Base-by-base conservation (phyloP, 2,888 invertebrate species). In the Alsophila aescularia region DNA sequence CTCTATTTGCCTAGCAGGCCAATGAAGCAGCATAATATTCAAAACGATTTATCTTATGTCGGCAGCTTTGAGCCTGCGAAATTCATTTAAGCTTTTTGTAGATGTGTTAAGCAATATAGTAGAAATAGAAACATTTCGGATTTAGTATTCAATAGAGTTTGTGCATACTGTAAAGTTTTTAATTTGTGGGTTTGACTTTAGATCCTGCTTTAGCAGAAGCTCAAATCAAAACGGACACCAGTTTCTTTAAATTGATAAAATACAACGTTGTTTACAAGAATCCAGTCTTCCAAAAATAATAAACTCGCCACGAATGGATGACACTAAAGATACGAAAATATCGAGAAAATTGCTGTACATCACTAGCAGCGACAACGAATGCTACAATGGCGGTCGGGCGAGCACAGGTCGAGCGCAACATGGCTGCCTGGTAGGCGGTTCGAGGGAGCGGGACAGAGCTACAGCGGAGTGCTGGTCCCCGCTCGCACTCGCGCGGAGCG, bases 321-420 rank as follows among this genome's bases (percentile, higher is more conserved):
- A 60, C 66, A 66, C 64, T 61, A 62, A 62, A 66, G 64, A 66
- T 70, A 71, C 66, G 75, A 77, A 79, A 81, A 77, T 77, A 83
- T 88, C 86, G 86, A 85, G 71, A 77, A 69, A 70, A 75, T 71
- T 69, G 72, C 73, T 67, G 81, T 73, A 87, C 91, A 87, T 84
- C 91, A 89, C 91, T 91, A 91, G 83, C 78, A 77, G 83, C 81
- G 78, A 86, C 82, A 77, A 79, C 85, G 83, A 90, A 85, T 81
- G 90, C 87, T 89, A 89, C 90, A 90, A 91, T 91, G 91, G 91
- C 91, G 90, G 90, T 90, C 90, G 90, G 90, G 84, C 90, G 85
- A 89, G 88, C 90, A 84, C 90, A 87, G 90, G 90, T 89, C 91
- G 91, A 90, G 90, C 90, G 90, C 90, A 91, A 91, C 90, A 90